Evolutionary conservation across 2,797 vertebrate genomes (phyloP).

Genomic region (Ara ararauna): DNA sequence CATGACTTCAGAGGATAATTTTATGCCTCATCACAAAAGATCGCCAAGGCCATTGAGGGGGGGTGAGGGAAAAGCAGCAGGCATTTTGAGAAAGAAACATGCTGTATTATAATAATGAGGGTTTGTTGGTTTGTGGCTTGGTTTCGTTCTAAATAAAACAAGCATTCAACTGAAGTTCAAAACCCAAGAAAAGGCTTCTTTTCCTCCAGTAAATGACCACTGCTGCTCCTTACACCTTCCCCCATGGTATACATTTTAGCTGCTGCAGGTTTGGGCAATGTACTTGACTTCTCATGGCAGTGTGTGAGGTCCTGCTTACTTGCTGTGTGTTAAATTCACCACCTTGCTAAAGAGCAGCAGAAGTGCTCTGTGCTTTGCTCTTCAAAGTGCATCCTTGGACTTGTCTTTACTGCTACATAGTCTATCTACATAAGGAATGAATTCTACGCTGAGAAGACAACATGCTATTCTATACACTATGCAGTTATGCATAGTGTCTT

Average conservation of each 20-base stretch:
- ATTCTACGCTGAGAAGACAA: background rate
- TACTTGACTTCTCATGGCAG: background rate
- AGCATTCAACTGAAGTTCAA: background rate
- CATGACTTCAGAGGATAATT: background rate
- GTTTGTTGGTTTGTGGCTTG: background rate
- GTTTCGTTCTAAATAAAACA: background rate
- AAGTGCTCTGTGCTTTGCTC: background rate
- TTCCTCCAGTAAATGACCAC: background rate
- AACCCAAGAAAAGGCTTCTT: background rate
- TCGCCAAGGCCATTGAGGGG: background rate
- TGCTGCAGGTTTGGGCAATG: background rate
- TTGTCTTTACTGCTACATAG: background rate
- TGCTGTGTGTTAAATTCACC: background rate
- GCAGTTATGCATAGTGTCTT: background rate
- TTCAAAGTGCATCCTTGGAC: background rate
- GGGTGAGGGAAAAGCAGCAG: background rate
- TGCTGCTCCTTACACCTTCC: background rate
- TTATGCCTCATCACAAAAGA: background rate
- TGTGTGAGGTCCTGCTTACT: background rate
- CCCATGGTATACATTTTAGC: fast-evolving
- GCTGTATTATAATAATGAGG: background rate
- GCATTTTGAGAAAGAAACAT: background rate
- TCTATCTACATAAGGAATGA: background rate
- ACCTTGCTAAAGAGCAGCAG: background rate
- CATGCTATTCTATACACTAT: background rate